phyloP scores from a whole-genome alignment of 2,113 vertebrate species.

The Hystrix cristata region DNA sequence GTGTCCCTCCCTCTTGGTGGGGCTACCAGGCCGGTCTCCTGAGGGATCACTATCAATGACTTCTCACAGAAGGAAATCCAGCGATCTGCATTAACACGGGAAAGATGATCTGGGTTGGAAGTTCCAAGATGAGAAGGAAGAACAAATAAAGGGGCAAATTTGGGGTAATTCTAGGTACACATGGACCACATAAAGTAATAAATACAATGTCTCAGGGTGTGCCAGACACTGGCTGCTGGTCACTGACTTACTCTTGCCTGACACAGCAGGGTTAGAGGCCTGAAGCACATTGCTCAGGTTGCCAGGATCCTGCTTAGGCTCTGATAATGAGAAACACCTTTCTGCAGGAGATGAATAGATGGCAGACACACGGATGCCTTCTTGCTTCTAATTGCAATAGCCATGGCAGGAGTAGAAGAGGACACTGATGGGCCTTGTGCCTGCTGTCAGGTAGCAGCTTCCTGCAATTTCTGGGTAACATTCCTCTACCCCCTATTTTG shows the following conservation, averaged over 20 bases:
- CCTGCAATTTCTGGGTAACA: not conserved
- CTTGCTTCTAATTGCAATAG: not conserved
- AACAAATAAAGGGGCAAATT: not conserved
- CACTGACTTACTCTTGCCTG: not conserved
- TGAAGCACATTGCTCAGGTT: not conserved
- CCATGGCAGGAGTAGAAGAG: fast-evolving
- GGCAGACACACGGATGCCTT: not conserved
- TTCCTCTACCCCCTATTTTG: not conserved
- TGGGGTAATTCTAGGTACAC: not conserved
- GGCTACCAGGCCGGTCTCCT: not conserved
- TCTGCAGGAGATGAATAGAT: not conserved
- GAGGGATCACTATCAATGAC: not conserved
- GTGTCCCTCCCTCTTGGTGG: not conserved
- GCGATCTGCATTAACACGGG: not conserved
- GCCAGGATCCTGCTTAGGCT: not conserved
- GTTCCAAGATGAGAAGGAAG: not conserved
- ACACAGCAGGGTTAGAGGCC: not conserved
- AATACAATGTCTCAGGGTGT: too few species aligned
- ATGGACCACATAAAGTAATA: not conserved
- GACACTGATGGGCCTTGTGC: too few species aligned
- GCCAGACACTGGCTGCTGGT: not conserved
- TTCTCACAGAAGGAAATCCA: not conserved
- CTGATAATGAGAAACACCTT: not conserved
- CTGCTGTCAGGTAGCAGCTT: not conserved
- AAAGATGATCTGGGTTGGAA: not conserved